Conservation (phyloP, 2,113 vertebrate genomes). For the Gadus chalcogrammus region DNA sequence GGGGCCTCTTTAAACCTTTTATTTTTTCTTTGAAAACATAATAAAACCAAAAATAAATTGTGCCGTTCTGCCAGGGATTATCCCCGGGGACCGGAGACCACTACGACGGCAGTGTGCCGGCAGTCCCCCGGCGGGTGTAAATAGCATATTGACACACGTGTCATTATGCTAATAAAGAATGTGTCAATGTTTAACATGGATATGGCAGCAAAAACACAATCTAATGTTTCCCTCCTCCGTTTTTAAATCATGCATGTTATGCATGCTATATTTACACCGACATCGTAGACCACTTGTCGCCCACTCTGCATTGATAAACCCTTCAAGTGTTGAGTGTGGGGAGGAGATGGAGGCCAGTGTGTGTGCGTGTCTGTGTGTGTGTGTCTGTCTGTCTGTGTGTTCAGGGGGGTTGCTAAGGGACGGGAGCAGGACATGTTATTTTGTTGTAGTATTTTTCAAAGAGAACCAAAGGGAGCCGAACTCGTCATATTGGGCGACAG, state of each 20-base stretch:
- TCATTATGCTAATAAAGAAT: conserved; percentile 47
- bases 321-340: too few species aligned
- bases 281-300: neutral
- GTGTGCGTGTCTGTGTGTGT: too few species aligned
- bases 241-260: neutral
- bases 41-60: conserved; percentile 8
- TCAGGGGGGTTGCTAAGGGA: too few species aligned
- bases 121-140: conserved; percentile 46
- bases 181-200: conserved; percentile 5
- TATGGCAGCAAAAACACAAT: neutral
- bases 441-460: too few species aligned
- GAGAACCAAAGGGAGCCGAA: neutral
- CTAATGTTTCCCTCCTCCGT: neutral
- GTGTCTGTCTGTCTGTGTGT: too few species aligned
- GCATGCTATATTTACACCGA: neutral
- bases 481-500: neutral
- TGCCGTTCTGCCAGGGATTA: conserved; percentile 35
- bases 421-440: too few species aligned
- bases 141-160: conserved; percentile 54
- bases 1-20: conserved; percentile 38
- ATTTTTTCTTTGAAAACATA: conserved; percentile 39
- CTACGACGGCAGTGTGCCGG: conserved; percentile 15
- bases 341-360: too few species aligned
- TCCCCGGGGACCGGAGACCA: conserved; percentile 40
- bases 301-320: too few species aligned